Evolutionary conservation across 37 sponge, comb jelly and placozoan genomes (phyloP).

Genomic region (Chondrilla cf. caribensis): DNA sequence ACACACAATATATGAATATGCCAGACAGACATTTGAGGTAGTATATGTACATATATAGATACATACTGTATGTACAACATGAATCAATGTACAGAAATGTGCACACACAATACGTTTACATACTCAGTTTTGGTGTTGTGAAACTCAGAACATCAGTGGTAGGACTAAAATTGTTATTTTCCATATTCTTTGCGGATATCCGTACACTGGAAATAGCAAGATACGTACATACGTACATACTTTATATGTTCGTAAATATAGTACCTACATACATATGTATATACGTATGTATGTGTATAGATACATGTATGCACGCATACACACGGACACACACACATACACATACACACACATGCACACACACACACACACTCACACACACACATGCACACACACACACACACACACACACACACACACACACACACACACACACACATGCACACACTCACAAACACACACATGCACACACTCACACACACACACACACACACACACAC

Average conservation of each 20-base stretch:
- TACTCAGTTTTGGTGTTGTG: background rate
- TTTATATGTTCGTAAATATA: background rate
- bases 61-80: too few species aligned
- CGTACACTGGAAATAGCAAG: background rate
- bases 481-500: background rate
- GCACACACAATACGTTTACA: background rate
- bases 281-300: background rate
- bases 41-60: too few species aligned
- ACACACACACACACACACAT: background rate
- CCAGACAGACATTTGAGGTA: too few species aligned
- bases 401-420: background rate
- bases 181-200: background rate
- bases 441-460: background rate
- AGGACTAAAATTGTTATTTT: background rate
- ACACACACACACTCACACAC: background rate
- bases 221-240: slow-evolving; percentile 3
- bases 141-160: background rate
- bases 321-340: background rate
- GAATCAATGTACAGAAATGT: too few species aligned
- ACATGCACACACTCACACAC: background rate
- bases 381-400: too few species aligned
- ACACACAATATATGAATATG: too few species aligned
- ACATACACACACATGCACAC: background rate
- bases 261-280: background rate
- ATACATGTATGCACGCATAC: background rate